Base-by-base conservation (phyloP, 1,140 invertebrate genomes). In the Pseudomyrmex gracilis region DNA sequence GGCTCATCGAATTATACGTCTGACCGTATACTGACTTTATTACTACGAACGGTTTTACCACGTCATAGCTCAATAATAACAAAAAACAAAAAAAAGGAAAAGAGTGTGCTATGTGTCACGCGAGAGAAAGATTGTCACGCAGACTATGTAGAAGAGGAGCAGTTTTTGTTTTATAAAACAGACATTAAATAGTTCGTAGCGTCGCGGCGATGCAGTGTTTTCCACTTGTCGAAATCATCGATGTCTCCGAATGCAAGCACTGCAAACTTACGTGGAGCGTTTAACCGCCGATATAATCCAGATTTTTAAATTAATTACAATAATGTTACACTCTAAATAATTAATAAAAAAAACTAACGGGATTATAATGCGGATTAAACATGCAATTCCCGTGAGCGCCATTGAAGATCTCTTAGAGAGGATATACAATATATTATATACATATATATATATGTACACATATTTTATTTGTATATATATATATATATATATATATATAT, bases 391-490 rank as follows among this genome's bases (percentile, higher is more conserved):
- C 66, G 53, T 24, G 20, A 58, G 53, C 64, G 64, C 64, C 53
- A 43, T 17, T 55, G 2, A 43, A 22, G 9, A 45, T 8, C 67
- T 17, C 17, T 4, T 17, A 47, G 58, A 53, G 58, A 71, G 43
- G 49, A 80, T 70, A 78, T 68, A 49, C 57, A 51, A 78, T 78
- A 68, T 78, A 78, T 68, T 68, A 78, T 15, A 78, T 43, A 76
- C 43, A 78, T 55, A 47, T 49, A 51, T n/a, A 43, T 3, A 22
- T 0, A 12, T 13, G n/a, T n/a, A n/a, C n/a, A 51, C 49, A 24
- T 78, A 51, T 66, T 78, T 70, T 78, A 47, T 78, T 51, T 70
- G 63, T 70, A 70, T 68, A 78, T 68, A 78, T 78, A 68, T 70
- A 51, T 13, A 51, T 12, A 13, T 51, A 13, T n/a, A 10, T 49